Base-by-base conservation (phyloP, 1,140 invertebrate genomes). In the Neotoxoptera formosana region DNA sequence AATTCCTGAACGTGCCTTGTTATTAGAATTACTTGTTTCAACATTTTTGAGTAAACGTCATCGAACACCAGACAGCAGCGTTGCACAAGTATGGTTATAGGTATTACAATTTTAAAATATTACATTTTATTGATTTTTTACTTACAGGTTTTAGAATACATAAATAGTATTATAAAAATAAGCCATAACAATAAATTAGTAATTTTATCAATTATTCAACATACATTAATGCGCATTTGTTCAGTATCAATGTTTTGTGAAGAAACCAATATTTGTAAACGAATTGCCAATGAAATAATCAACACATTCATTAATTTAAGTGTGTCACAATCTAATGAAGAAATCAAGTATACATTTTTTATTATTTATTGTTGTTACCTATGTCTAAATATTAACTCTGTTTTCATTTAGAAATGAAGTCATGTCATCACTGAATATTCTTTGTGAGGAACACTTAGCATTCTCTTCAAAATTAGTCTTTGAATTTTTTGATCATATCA, bases 1-100 rank as follows among this genome's bases (percentile, higher is more conserved):
- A 53, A 93, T 93, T 21, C 67, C 76, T 30, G 91, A 93, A 93
- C 91, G 91, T 41, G 81, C n/a, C 2, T 41, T 93, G 23, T 36
- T 93, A n/a, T 93, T 93, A 86, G 91, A 93, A 93, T 83, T 93
- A 45, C 53, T 93, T 86, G 91, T 93, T 45, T 84, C 91, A 41
- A 53, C 34, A 14, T 93, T 93, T 41, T 93, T 93, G 9, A 93
- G n/a, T 45, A 93, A 93, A 93, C 91, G 91, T 21, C 84, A 53
- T n/a, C 91, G 91, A 30, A 86, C 81, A 36, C 91, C 91, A 30
- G 91, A 93, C 17, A 93, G 91, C 20, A 93, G 76, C 45, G 81
- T 93, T 41, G 47, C 81, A 8, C 91, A 86, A 93, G 91, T 93
- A 88, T 48, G 53, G 53, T 51, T 20, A 23, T 36, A 51, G 17